A percentile compares a stretch with the other conserved stretches of the same genome.
phyloP scores from a whole-genome alignment of 2,113 vertebrate species.

The Brienomyrus brachyistius region DNA sequence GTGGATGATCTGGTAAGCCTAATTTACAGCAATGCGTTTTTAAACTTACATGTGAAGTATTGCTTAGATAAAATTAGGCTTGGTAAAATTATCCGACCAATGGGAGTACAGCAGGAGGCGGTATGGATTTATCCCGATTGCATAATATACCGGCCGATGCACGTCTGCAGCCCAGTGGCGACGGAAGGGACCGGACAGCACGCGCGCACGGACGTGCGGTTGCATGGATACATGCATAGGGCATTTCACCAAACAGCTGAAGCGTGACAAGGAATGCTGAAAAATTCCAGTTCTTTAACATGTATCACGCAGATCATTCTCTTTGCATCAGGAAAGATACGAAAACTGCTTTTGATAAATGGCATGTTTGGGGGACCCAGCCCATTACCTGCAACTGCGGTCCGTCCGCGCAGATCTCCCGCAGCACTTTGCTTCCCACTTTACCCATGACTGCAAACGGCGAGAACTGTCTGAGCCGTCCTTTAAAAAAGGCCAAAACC shows the following conservation, averaged over 20 bases:
- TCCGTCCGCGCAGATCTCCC: conserved; percentile 50
- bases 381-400: conserved; percentile 52
- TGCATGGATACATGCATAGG: neutral
- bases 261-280: neutral
- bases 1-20: neutral
- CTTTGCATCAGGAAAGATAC: neutral
- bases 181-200: neutral
- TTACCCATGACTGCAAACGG: conserved; percentile 50
- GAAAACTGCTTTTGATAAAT: neutral
- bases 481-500: neutral
- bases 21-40: neutral
- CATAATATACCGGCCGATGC: conserved; percentile 34
- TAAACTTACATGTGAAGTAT: neutral
- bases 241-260: neutral
- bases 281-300: neutral
- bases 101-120: conserved; percentile 35
- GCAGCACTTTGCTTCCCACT: conserved; percentile 54
- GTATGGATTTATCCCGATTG: conserved; percentile 41
- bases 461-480: neutral
- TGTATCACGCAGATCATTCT: neutral
- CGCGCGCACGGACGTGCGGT: neutral
- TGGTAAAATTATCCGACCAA: neutral
- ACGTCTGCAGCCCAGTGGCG: conserved; percentile 29
- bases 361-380: neutral
- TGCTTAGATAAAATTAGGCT: neutral